phyloP scores from a whole-genome alignment of 2,113 vertebrate genomes.

The Odobenus rosmarus region DNA sequence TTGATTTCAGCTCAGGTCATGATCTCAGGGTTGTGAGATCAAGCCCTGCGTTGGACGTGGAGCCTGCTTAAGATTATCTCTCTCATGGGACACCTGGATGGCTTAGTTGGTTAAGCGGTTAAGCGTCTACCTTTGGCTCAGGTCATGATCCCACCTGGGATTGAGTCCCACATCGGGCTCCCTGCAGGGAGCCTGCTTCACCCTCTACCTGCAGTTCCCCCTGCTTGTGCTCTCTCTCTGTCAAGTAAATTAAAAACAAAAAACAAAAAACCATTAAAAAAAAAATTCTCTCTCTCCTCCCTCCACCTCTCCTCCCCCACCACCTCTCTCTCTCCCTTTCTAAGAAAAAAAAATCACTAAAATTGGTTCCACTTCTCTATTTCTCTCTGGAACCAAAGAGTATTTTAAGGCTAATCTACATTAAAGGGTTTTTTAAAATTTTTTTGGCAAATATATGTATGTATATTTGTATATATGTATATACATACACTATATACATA shows the following conservation, averaged over 20 bases:
- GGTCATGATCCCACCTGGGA: too few species aligned
- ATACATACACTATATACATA: background rate
- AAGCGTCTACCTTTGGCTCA: too few species aligned
- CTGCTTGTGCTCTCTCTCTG: too few species aligned
- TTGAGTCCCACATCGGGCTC: too few species aligned
- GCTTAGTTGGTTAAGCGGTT: too few species aligned
- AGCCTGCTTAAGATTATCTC: background rate
- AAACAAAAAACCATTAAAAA: too few species aligned
- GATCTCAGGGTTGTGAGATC: background rate
- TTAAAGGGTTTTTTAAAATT: background rate
- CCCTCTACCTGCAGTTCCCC: too few species aligned
- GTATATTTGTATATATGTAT: background rate
- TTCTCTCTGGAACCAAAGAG: background rate
- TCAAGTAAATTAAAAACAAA: too few species aligned
- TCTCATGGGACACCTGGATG: background rate
- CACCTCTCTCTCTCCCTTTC: background rate
- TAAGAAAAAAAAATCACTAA: background rate
- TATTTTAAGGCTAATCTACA: conserved; percentile 7
- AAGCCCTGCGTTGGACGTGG: background rate
- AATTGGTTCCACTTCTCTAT: background rate
- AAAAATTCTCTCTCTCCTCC: background rate
- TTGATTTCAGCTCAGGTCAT: background rate
- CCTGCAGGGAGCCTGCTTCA: too few species aligned
- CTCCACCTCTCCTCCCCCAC: background rate
- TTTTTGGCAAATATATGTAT: background rate